Evolutionary conservation across 2,797 vertebrate genomes (phyloP).

Genomic region (Florisuga fusca): DNA sequence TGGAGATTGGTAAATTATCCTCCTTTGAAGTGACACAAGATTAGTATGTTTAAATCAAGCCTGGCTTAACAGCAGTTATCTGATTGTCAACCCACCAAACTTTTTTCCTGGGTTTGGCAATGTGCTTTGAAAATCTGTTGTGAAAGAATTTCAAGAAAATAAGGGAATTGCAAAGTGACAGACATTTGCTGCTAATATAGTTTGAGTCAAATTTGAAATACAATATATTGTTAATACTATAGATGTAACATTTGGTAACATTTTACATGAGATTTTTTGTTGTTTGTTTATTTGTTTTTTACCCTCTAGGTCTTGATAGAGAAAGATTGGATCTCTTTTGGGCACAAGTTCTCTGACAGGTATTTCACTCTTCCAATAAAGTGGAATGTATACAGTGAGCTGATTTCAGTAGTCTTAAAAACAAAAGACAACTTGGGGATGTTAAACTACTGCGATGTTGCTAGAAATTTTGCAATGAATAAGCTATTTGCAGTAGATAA

Average conservation of each 20-base stretch:
- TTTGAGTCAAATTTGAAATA: not conserved
- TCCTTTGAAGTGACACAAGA: not conserved
- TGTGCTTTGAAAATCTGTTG: not conserved
- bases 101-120: not conserved
- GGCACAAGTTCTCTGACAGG: conserved; percentile 99
- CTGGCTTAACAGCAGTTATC: not conserved
- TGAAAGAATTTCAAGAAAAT: not conserved
- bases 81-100: not conserved
- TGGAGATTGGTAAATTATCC: not conserved
- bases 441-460: not conserved
- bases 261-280: not conserved
- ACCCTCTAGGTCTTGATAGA: conserved; percentile 91
- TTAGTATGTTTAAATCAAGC: not conserved
- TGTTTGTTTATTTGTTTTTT: not conserved
- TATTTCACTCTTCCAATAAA: conserved; percentile 45
- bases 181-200: not conserved
- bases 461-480: not conserved
- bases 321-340: conserved; percentile 99
- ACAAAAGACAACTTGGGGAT: not conserved
- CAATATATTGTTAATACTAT: not conserved
- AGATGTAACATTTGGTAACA: not conserved
- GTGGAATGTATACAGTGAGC: not conserved
- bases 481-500: not conserved
- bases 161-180: not conserved
- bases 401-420: not conserved